A percentile compares a stretch with the other conserved stretches of the same genome.
Conservation (phyloP, 2,888 invertebrate species). For the Idaea dimidiata region DNA sequence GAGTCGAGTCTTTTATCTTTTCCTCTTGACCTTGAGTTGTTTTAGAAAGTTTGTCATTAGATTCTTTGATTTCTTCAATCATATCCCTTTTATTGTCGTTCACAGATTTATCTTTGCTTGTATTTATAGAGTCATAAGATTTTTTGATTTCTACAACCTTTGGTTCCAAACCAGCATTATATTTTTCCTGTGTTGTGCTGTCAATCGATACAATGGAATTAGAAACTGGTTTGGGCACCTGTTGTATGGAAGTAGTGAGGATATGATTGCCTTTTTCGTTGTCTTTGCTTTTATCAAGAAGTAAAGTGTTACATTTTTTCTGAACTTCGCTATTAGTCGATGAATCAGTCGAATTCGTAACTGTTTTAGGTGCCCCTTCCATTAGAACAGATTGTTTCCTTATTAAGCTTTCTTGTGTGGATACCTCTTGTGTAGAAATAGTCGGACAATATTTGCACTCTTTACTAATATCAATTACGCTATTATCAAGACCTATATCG, state of each 20-base stretch:
- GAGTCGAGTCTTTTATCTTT: not conserved
- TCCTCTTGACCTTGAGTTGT: not conserved
- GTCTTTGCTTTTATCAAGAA: no score
- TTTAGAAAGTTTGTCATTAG: slow-evolving; percentile 10
- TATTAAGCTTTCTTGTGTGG: no score
- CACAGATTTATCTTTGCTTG: not conserved
- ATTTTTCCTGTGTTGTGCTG: not conserved
- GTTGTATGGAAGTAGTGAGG: not conserved
- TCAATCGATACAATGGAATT: not conserved
- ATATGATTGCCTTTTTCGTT: not conserved
- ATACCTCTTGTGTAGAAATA: no score
- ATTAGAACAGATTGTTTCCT: no score
- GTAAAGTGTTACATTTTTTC: no score
- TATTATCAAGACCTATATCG: no score
- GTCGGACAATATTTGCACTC: no score
- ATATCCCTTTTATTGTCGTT: not conserved
- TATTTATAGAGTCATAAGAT: not conserved
- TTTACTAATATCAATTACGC: no score
- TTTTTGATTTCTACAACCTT: not conserved
- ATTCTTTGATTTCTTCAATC: slow-evolving; percentile 7
- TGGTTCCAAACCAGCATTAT: not conserved
- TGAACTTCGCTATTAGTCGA: no score
- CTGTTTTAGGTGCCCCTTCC: no score
- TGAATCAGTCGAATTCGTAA: no score
- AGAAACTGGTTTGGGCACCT: not conserved